phyloP scores from a whole-genome alignment of 2,888 invertebrate genomes.

The Xestia xanthographa region DNA sequence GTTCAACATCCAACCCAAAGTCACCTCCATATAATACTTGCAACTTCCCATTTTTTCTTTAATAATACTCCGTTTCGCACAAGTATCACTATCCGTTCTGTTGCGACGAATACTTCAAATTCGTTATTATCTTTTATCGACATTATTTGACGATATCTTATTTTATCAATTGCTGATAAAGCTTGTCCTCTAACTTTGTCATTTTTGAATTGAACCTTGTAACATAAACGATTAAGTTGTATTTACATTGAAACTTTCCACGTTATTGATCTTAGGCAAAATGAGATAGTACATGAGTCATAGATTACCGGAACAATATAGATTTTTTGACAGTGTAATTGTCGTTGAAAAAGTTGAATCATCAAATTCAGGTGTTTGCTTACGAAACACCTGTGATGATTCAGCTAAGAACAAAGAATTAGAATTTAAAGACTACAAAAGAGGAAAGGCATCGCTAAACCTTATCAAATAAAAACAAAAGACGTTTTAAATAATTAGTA shows the following conservation, averaged over 20 bases:
- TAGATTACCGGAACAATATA: constrained; percentile 19
- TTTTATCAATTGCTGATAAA: constrained; percentile 64
- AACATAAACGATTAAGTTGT: neutral
- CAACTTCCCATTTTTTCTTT: constrained; percentile 68
- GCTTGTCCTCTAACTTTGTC: neutral
- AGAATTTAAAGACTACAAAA: neutral
- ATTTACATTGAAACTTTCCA: constrained; percentile 20
- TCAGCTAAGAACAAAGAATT: constrained; percentile 15
- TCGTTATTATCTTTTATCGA: constrained; percentile 46
- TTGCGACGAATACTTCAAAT: constrained; percentile 56
- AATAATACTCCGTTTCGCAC: constrained; percentile 35
- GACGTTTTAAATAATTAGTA: too few relatives aligned
- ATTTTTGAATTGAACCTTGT: constrained; percentile 38
- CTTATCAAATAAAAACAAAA: neutral
- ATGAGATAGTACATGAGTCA: constrained; percentile 59
- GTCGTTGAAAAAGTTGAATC: constrained; percentile 6
- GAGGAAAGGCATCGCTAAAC: neutral
- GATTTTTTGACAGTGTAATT: neutral
- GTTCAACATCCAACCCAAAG: constrained; percentile 81
- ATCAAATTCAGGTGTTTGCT: constrained; percentile 4
- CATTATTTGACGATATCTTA: constrained; percentile 36
- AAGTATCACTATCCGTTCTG: constrained; percentile 43
- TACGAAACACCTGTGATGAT: neutral
- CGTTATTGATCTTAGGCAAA: constrained; percentile 41
- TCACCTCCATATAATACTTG: constrained; percentile 78